A percentile compares a stretch with the other conserved stretches of the same genome.
phyloP scores from a whole-genome alignment of 2,797 vertebrate species.

The Xerus rutilus region DNA sequence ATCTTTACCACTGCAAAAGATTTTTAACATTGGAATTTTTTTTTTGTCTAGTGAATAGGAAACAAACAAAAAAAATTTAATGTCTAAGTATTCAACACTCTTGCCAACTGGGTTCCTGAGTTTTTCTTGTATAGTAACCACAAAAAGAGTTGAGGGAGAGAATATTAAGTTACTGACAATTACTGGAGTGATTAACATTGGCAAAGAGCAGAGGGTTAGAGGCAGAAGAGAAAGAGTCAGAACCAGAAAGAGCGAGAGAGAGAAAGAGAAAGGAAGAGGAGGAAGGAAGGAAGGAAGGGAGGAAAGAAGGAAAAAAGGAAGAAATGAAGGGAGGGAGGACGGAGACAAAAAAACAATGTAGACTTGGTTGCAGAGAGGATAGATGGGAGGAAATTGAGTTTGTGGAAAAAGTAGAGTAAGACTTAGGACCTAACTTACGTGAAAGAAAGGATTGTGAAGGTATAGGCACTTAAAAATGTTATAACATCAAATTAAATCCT shows the following conservation, averaged over 20 bases:
- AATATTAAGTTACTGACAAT: conserved; percentile 9
- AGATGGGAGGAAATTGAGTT: not conserved
- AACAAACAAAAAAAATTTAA: conserved; percentile 41
- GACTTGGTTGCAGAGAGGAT: not conserved
- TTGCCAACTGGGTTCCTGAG: not conserved
- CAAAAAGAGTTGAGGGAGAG: not conserved
- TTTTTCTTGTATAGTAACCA: conserved; percentile 4
- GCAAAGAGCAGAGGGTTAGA: not conserved
- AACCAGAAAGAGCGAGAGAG: accelerated
- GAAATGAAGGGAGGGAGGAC: too few relatives aligned
- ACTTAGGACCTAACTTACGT: not conserved
- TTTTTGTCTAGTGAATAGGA: not conserved
- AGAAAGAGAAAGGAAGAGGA: too few relatives aligned
- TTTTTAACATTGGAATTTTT: not conserved
- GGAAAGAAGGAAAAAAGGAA: too few relatives aligned
- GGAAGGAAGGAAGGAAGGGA: too few relatives aligned
- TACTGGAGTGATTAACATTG: not conserved
- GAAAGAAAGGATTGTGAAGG: not conserved
- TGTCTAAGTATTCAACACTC: not conserved
- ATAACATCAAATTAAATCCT: not conserved
- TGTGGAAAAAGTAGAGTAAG: not conserved
- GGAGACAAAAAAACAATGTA: not conserved
- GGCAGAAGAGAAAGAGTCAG: not conserved
- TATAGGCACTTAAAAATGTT: conserved; percentile 4
- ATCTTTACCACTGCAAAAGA: conserved; percentile 26